Percentiles rank a stretch among this genome's conserved stretches.
Conservation (phyloP, 1,140 invertebrate species). For the Caerostris extrusa region DNA sequence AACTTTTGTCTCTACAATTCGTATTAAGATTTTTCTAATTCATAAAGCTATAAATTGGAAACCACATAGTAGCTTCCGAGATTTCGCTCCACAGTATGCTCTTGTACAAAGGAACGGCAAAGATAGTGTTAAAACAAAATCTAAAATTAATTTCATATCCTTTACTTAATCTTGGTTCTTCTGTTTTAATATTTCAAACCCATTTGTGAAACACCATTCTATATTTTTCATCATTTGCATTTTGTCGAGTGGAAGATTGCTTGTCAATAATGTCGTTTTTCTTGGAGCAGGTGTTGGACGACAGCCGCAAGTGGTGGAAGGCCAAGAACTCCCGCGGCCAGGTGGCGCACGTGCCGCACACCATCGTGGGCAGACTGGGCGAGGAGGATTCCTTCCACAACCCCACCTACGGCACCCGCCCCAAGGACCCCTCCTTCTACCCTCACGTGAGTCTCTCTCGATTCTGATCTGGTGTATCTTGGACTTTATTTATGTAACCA, state of each 20-base stretch:
- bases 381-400: slow-evolving; percentile 87
- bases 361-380: slow-evolving; percentile 89
- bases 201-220: background rate
- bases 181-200: background rate
- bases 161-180: background rate
- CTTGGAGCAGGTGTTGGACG: slow-evolving; percentile 90
- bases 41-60: too few species aligned
- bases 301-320: slow-evolving; percentile 99
- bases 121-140: too few species aligned
- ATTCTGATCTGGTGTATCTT: too few species aligned
- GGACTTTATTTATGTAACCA: too few species aligned
- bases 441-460: slow-evolving; percentile 33
- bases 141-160: background rate
- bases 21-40: too few species aligned
- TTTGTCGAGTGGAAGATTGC: too few species aligned
- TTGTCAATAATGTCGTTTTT: too few species aligned
- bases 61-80: too few species aligned
- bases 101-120: too few species aligned
- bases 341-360: slow-evolving; percentile 97
- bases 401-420: slow-evolving; percentile 81
- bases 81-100: too few species aligned
- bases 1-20: too few species aligned
- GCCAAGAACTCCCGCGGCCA: slow-evolving; percentile 93
- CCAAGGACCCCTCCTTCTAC: slow-evolving; percentile 41
- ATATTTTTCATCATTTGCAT: background rate